A percentile compares a stretch with the other conserved stretches of the same genome.
phyloP scores from a whole-genome alignment of 2,113 vertebrate genomes.

The Brachionichthys hirsutus region DNA sequence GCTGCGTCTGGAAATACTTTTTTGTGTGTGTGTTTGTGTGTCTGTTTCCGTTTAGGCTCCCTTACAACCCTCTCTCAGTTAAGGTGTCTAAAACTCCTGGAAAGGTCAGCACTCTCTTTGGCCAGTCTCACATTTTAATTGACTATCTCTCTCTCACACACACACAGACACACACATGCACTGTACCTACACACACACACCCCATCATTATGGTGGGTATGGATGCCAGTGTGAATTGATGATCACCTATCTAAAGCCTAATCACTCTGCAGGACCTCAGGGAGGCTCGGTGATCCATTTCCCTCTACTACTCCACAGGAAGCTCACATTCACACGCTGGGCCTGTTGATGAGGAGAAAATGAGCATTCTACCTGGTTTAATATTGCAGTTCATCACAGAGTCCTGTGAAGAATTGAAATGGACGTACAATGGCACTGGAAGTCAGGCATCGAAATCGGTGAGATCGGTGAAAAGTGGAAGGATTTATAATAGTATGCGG shows the following conservation, averaged over 20 bases:
- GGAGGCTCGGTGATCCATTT: conserved; percentile 70
- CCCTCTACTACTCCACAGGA: conserved; percentile 54
- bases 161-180: conserved; percentile 32
- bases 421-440: conserved; percentile 50
- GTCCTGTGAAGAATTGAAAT: conserved; percentile 57
- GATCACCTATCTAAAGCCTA: conserved; percentile 74
- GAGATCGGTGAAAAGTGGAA: conserved; percentile 53
- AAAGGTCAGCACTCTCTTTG: conserved; percentile 81
- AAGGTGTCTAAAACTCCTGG: conserved; percentile 70
- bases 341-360: conserved; percentile 72
- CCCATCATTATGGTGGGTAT: conserved; percentile 66
- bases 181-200: conserved; percentile 50
- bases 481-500: conserved; percentile 47
- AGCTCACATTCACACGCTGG: conserved; percentile 59
- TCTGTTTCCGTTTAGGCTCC: conserved; percentile 45
- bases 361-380: conserved; percentile 72
- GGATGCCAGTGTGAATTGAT: conserved; percentile 76
- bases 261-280: conserved; percentile 73
- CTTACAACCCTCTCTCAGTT: conserved; percentile 68
- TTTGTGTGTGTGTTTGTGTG: conserved; percentile 20
- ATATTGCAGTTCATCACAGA: conserved; percentile 59
- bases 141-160: conserved; percentile 63
- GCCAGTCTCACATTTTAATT: conserved; percentile 79
- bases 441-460: conserved; percentile 50
- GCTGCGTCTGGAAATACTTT: conserved; percentile 35